A percentile compares a stretch with the other conserved stretches of the same genome.
These are phyloP conservation scores for Melanotaenia parkinsoni DNA, from an alignment of 2,797 vertebrate species.

Conservation along the genomic window DNA sequence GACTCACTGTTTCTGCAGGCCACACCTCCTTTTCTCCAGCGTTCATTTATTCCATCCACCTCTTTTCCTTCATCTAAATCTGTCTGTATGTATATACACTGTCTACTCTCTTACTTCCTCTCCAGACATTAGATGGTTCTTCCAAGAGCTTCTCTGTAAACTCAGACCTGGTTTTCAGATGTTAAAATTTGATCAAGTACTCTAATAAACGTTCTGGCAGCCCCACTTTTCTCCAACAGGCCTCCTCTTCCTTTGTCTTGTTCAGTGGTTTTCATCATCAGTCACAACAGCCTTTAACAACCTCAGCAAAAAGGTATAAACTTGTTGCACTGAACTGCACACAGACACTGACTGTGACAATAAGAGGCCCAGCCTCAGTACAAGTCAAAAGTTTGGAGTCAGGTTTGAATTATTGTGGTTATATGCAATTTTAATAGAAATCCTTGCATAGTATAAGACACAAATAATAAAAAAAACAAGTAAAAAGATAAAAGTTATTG, in stretches of 20 bases:
- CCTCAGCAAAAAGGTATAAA: conserved; percentile 4
- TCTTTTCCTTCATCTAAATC: conserved; percentile 34
- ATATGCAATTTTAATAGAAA: too few species aligned
- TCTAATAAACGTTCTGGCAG: conserved; percentile 12
- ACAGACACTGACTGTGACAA: conserved; percentile 2
- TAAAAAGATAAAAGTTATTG: too few species aligned
- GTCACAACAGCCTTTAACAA: conserved; percentile 10
- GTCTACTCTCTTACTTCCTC: conserved; percentile 38
- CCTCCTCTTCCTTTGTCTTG: conserved; percentile 9
- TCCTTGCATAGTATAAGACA: too few species aligned
- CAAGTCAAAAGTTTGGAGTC: neutral
- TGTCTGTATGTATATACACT: conserved; percentile 27
- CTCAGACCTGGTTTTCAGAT: conserved; percentile 2
- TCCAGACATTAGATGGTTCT: conserved; percentile 30
- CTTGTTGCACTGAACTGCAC: conserved; percentile 24
- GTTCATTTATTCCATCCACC: conserved; percentile 35
- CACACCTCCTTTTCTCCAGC: conserved; percentile 22
- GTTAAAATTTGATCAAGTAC: conserved; percentile 23
- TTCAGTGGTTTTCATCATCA: conserved; percentile 21
- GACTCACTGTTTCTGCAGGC: conserved; percentile 58
- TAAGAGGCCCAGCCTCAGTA: neutral
- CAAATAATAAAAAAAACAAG: too few species aligned
- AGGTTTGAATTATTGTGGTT: too few species aligned
- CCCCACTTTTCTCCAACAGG: conserved; percentile 6
- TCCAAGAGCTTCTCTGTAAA: conserved; percentile 12